Base-by-base conservation (phyloP, 64 coral and sea anemone species). In the Porites australiensis region DNA sequence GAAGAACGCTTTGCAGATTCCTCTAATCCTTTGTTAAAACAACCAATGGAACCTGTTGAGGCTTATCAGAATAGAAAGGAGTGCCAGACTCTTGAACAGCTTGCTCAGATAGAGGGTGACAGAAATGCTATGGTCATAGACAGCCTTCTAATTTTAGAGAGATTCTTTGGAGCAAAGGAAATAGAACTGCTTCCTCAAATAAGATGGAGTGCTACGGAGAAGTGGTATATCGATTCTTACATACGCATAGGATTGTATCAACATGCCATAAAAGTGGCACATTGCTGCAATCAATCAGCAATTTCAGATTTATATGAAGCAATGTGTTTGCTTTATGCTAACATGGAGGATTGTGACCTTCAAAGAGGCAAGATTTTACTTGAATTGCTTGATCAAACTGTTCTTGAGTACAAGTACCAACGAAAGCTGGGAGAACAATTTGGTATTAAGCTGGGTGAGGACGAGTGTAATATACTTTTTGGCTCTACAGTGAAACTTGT, bases 41-140 rank as follows among this genome's bases (percentile, higher is more conserved):
- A 91, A 43, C 0, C 8, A 47, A 44, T 91, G 3, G 67, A 79
- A 5, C 54, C 88, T 4, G 75, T 91, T 23, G 53, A 72, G 6
- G 79, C 80, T 11, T 84, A 83, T 21, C 50, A 91, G 63, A 74
- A 83, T 11, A 74, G 89, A 83, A 65, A 49, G 10, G 89, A 91
- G 12, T 58, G 89, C 11, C 65, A 91, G 18, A 83, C 45, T 54
- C 52, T 84, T 13, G 54, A 74, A 47, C 79, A 91, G 10, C 68
- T 91, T 18, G 79, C 81, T 83, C 27, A 11, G 16, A 72, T 91
- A 20, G 74, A n/a, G 50, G 64, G 79, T 5, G 43, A 84, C 23
- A 60, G 16, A 14, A 43, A 47, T 50, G 79, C 79, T 11, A 62
- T 91, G 50, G 49, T 72, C 50, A 74, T 84, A 10, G 89, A 91